phyloP scores from a whole-genome alignment of 2,797 vertebrate genomes.

The Hyperoplus immaculatus region DNA sequence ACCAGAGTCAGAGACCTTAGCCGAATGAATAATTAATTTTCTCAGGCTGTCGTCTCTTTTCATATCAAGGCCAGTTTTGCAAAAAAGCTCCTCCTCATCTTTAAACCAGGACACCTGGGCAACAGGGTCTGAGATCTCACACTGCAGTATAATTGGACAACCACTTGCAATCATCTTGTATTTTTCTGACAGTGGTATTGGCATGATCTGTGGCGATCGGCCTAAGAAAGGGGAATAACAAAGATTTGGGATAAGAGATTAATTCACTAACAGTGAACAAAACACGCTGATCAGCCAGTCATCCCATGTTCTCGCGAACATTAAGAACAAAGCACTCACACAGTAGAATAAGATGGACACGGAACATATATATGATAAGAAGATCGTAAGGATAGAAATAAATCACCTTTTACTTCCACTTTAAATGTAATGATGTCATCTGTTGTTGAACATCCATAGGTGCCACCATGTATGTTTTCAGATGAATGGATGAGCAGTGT shows the following conservation, averaged over 20 bases:
- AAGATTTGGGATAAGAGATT: slow-evolving; percentile 55
- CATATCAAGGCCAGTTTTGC: slow-evolving; percentile 83
- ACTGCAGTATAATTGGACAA: slow-evolving; percentile 83
- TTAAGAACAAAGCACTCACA: slow-evolving; percentile 37
- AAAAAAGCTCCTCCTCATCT: slow-evolving; percentile 80
- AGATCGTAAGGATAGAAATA: slow-evolving; percentile 35
- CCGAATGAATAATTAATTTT: slow-evolving; percentile 83
- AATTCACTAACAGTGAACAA: slow-evolving; percentile 35
- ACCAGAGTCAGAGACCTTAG: slow-evolving; percentile 83
- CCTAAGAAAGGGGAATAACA: slow-evolving; percentile 75
- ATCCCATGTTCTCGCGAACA: slow-evolving; percentile 31
- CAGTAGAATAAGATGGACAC: slow-evolving; percentile 29
- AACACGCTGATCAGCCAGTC: slow-evolving; percentile 33
- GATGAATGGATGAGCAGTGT: slow-evolving; percentile 85
- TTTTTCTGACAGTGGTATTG: slow-evolving; percentile 79
- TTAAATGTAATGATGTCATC: slow-evolving; percentile 87
- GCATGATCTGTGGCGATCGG: slow-evolving; percentile 78
- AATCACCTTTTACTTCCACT: slow-evolving; percentile 92
- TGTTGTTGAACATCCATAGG: slow-evolving; percentile 87
- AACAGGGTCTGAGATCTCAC: slow-evolving; percentile 80
- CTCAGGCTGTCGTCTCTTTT: slow-evolving; percentile 78
- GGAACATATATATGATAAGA: slow-evolving; percentile 21
- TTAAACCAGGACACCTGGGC: slow-evolving; percentile 84
- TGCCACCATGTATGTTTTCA: slow-evolving; percentile 83
- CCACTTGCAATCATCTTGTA: slow-evolving; percentile 76